Base-by-base conservation (phyloP, 2,797 vertebrate genomes). In the Peromyscus attwateri region DNA sequence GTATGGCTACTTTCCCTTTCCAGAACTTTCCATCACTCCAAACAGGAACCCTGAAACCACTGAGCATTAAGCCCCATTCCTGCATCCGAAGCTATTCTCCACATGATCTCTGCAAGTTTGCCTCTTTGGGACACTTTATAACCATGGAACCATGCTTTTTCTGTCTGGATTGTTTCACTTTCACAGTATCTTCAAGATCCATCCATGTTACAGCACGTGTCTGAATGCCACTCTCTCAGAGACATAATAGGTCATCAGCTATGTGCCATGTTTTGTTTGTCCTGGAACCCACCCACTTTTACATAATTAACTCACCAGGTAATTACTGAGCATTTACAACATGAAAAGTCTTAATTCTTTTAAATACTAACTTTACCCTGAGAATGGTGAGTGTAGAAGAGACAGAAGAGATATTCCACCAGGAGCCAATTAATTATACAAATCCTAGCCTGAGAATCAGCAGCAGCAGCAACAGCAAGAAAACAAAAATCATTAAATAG, bases 401-500 rank as follows among this genome's bases (percentile, higher is more conserved):
- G 6, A 43, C 31, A 88, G 46, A 95, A 82, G 55, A 94, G 70
- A 55, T 93, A 83, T 29, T 87, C 91, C 88, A 52, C 52, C 49
- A 95, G 70, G 60, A 95, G 40, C 62, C 83, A 95, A 75, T 75
- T 93, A 89, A 95, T 81, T 68, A 71, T n/a, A 93, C 43, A 81
- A 94, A 96, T 92, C 60, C 64, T 88, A 62, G 13, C 77, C 87
- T 94, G 64, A 89, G 52, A 91, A 87, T 93, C 71, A 64, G 55
- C 77, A 94, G 81, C 62, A 64, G 55, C 77, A 94, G 81, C 62
- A 92, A 73, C 37, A 87, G 52, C 19, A 91, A 93, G 94, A 75
- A 97, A 96, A 98, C 29, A 91, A 60, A 96, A 97, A 77, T 80
- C 52, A 23, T 96, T 95, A 82, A 95, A 70, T 60, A 83, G 52